Conservation (phyloP, 1,140 invertebrate species). For the Ostrea edulis region DNA sequence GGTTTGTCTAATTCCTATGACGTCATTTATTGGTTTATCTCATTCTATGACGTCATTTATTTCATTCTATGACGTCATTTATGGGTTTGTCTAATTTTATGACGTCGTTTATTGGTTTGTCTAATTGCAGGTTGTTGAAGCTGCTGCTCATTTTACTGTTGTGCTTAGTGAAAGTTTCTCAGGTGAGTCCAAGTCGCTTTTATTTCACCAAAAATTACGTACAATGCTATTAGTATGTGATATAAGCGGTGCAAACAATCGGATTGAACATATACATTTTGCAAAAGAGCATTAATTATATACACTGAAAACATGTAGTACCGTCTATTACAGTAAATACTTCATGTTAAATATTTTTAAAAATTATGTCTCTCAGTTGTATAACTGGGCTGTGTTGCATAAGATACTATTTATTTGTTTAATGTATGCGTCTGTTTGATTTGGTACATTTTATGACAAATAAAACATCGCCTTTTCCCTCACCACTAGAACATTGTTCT, state of each 20-base stretch:
- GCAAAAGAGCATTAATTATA: too few relatives aligned
- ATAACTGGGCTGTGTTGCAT: neutral
- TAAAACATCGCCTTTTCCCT: too few relatives aligned
- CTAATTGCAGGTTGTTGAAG: constrained; percentile 46
- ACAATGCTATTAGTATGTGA: neutral
- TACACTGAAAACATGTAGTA: too few relatives aligned
- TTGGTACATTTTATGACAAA: neutral
- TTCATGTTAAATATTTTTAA: too few relatives aligned
- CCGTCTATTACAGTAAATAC: too few relatives aligned
- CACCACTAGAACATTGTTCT: neutral
- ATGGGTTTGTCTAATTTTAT: neutral
- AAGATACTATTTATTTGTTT: constrained; percentile 11
- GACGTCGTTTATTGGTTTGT: constrained; percentile 27
- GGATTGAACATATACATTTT: too few relatives aligned
- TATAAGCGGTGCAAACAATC: too few relatives aligned
- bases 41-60: too few relatives aligned
- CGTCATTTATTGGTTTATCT: too few relatives aligned
- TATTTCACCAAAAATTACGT: neutral
- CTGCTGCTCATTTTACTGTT: constrained; percentile 52
- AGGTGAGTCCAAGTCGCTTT: constrained; percentile 2
- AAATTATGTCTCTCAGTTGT: neutral
- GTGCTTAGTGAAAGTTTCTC: constrained; percentile 47
- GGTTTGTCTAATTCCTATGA: too few relatives aligned
- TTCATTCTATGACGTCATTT: too few relatives aligned
- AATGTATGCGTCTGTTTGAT: constrained; percentile 1